Conservation (phyloP, 2,113 vertebrate species). For the Indri indri region DNA sequence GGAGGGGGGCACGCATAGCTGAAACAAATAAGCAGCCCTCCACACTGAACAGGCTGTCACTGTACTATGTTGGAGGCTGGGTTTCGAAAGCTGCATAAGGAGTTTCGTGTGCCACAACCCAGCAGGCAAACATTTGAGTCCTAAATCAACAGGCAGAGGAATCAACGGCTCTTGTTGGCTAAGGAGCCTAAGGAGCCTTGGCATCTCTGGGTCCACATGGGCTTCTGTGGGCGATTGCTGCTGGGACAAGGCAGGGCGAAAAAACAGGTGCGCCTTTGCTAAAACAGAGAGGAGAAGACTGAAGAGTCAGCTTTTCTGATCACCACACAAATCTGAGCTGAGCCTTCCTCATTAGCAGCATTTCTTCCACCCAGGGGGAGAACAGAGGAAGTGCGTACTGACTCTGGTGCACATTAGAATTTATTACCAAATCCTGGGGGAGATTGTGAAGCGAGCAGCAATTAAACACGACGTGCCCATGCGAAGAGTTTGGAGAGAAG, state of each 20-base stretch:
- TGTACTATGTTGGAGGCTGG: not conserved
- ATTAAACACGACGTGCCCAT: not conserved
- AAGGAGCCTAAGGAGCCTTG: conserved; percentile 35
- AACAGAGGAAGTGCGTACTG: not conserved
- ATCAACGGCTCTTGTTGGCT: not conserved
- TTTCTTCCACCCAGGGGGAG: conserved; percentile 42
- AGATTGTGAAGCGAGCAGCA: not conserved
- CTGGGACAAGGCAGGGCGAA: not conserved
- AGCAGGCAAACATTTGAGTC: conserved; percentile 2
- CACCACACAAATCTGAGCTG: conserved; percentile 40
- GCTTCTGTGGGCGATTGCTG: conserved; percentile 22
- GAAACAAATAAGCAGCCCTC: not conserved
- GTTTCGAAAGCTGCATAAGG: not conserved
- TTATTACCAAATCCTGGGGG: not conserved
- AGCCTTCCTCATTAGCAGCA: conserved; percentile 51
- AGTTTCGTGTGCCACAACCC: not conserved
- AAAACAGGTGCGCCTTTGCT: not conserved
- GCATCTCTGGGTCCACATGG: not conserved
- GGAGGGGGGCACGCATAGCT: not conserved
- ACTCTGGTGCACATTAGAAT: not conserved
- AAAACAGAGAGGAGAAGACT: not conserved
- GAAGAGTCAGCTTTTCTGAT: conserved; percentile 38
- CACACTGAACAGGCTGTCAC: conserved; percentile 40
- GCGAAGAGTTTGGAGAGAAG: not conserved
- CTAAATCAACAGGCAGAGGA: not conserved